These are phyloP conservation scores for Branchellion lobata DNA, from an alignment of 2,888 invertebrate genomes.

Conservation along the genomic window DNA sequence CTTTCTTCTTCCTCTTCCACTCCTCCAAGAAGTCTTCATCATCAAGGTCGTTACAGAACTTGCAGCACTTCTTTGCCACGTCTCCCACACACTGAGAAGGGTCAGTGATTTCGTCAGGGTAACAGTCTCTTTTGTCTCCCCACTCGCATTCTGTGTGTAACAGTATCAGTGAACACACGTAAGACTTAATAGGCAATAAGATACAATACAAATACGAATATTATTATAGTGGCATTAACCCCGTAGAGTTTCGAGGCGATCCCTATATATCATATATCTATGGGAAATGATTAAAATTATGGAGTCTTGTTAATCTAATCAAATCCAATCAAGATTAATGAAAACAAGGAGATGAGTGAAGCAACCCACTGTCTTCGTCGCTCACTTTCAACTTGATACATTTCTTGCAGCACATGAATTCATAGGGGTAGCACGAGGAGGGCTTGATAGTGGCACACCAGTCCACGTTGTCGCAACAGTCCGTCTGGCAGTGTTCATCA, in stretches of 20 bases:
- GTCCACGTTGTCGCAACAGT: neutral
- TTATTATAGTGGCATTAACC: neutral
- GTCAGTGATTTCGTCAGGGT: neutral
- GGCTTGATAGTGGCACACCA: neutral
- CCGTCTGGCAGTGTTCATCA: neutral
- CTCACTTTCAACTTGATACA: neutral
- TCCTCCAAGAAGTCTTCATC: neutral
- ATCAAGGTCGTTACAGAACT: neutral
- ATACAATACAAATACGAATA: neutral
- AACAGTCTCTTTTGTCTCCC: neutral
- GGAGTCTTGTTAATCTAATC: no score
- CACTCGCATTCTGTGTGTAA: conserved; percentile 1
- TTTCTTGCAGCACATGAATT: neutral
- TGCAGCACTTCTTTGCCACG: neutral
- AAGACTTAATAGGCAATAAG: neutral
- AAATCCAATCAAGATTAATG: no score
- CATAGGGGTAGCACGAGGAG: neutral
- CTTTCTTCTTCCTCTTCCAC: neutral
- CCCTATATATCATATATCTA: no score
- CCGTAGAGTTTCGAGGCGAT: neutral
- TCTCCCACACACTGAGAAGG: neutral
- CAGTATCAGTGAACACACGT: no score
- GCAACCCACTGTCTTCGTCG: neutral
- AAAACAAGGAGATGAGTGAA: no score
- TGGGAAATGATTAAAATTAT: no score